These are phyloP conservation scores for Sinocyclocheilus grahami DNA, from an alignment of 2,113 vertebrate genomes.

Conservation along the genomic window DNA sequence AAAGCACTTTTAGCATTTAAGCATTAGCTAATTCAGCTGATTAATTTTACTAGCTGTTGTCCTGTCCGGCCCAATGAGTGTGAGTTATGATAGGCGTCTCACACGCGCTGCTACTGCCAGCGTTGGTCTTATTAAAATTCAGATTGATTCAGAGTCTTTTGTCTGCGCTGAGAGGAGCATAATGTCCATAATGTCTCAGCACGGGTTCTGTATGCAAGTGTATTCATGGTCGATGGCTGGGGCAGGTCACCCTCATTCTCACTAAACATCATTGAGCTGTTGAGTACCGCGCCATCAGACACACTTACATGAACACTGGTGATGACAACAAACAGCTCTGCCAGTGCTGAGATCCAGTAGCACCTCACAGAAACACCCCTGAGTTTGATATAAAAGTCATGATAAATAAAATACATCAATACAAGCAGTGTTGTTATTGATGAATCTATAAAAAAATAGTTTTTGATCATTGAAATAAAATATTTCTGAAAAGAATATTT, in stretches of 20 bases:
- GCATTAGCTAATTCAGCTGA: neutral
- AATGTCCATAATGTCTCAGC: constrained; percentile 48
- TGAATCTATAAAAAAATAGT: no score
- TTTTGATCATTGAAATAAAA: no score
- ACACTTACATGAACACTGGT: neutral
- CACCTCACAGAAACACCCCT: neutral
- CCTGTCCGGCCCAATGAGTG: neutral
- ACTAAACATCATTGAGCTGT: neutral
- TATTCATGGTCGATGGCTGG: constrained; percentile 48
- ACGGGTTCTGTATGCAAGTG: constrained; percentile 47
- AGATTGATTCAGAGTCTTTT: constrained; percentile 51
- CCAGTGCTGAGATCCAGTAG: neutral
- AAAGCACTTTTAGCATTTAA: neutral
- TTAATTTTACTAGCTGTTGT: neutral
- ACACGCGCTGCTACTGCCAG: constrained; percentile 27
- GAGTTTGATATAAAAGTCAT: neutral
- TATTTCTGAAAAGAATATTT: no score
- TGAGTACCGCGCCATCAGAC: no score
- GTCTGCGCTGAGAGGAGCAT: constrained; percentile 36
- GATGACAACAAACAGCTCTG: neutral
- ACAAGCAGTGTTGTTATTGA: no score
- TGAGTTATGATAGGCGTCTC: constrained; percentile 21
- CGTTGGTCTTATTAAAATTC: constrained; percentile 46
- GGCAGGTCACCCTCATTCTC: constrained; percentile 33
- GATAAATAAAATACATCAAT: neutral